Evolutionary conservation across 2,888 invertebrate genomes (phyloP).

Genomic region (Rugalucina vietnamica): DNA sequence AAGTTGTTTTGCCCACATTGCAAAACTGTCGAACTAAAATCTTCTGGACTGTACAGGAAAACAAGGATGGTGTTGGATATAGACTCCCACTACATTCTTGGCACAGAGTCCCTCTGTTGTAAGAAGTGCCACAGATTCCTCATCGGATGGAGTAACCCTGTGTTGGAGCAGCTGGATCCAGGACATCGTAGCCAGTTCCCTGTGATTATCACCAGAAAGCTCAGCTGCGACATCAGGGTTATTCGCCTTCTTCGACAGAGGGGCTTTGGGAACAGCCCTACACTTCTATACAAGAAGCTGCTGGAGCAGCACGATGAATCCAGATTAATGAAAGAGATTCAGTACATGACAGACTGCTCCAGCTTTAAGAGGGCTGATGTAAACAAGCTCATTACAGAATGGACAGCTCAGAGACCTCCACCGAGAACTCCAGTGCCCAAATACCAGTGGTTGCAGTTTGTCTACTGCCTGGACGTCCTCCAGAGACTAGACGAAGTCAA

Average conservation of each 20-base stretch:
- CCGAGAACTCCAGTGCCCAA: slow-evolving; percentile 18
- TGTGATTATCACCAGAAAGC: slow-evolving; percentile 47
- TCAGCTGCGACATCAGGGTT: slow-evolving; percentile 55
- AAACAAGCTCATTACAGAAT: neutral
- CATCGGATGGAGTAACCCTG: slow-evolving; percentile 34
- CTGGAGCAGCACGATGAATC: slow-evolving; percentile 55
- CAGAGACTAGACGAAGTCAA: slow-evolving; percentile 48
- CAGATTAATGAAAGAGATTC: slow-evolving; percentile 27
- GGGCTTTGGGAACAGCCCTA: slow-evolving; percentile 60
- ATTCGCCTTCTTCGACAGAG: slow-evolving; percentile 45
- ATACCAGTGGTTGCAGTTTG: slow-evolving; percentile 45
- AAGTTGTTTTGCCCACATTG: slow-evolving; percentile 18
- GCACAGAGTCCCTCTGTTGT: slow-evolving; percentile 45
- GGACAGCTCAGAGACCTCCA: slow-evolving; percentile 31
- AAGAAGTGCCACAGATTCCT: slow-evolving; percentile 22
- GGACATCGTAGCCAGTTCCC: slow-evolving; percentile 52
- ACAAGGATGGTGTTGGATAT: slow-evolving; percentile 51
- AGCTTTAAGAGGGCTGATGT: neutral
- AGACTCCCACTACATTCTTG: slow-evolving; percentile 37
- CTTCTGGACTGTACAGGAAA: slow-evolving; percentile 32
- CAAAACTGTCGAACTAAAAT: neutral
- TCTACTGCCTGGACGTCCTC: slow-evolving; percentile 33
- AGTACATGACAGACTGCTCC: slow-evolving; percentile 43
- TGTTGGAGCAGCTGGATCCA: slow-evolving; percentile 51
- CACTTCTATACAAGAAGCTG: slow-evolving; percentile 39